Evolutionary conservation across 1,140 invertebrate species (phyloP), one percentile per base, ranked within the genome.

Genomic region (Ips typographus): DNA sequence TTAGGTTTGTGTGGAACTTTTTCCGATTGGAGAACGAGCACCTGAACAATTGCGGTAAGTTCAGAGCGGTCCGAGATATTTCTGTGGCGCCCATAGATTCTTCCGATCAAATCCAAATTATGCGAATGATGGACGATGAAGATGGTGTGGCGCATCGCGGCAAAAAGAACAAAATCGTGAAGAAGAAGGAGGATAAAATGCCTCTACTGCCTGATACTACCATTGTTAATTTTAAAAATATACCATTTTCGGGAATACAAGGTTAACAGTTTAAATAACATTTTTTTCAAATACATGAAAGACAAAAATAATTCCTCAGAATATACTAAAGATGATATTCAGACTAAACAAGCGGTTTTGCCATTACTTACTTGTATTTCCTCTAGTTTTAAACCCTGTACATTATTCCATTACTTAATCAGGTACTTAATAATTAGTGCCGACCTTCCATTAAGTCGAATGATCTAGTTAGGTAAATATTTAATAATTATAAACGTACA

Each of bases 21-120:
- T 94, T 96, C 81, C 93, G 94, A 7, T 81, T 96, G 68, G 94
- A 96, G 82, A 96, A 96, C 82, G 94, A 96, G 79, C 94, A 96
- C 87, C 82, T 96, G 22, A 96, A 96, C 82, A 96, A 96, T 82
- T 95, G 94, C 83, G 94, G 94, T 83, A 92, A 96, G 82, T 96
- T 96, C 82, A 84, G 94, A 79, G 94, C 94, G 1, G 94, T 96
- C 1, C 81, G 94, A 65, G 94, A 95, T 79, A 96, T 96, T 72
- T 94, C 91, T 2, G 90, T 96, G 39, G 92, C 91, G 5, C 94
- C 94, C 1, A 87, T 93, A 64, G 90, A 92, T 77, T 87, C 88
- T 42, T 89, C 88, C 37, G 90, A 93, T 80, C 90, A 92, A 75
- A 83, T 83, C 1, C 83, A 88, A 72, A 86, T 92, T 7, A 77